phyloP scores from a whole-genome alignment of 2,888 invertebrate species.

The Lithodes maja region DNA sequence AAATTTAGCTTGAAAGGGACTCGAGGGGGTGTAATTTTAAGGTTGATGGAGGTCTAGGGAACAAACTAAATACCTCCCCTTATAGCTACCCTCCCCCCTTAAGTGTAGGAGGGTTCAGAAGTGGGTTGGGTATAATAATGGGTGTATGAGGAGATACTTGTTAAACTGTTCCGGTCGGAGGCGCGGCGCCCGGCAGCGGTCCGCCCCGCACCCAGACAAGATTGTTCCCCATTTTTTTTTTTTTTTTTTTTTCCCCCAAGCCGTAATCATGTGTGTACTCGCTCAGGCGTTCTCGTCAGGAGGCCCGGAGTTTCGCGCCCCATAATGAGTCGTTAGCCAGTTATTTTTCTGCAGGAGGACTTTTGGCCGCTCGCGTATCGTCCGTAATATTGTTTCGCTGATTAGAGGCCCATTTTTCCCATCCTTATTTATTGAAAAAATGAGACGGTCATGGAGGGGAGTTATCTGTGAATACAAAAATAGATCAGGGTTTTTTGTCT shows the following conservation, averaged over 20 bases:
- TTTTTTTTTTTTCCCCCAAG: too few relatives aligned
- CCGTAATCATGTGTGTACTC: slow-evolving; percentile 41
- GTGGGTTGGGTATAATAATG: too few relatives aligned
- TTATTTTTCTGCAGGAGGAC: neutral
- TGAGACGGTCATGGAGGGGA: neutral
- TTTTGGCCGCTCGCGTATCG: neutral
- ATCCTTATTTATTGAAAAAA: neutral
- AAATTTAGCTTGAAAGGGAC: too few relatives aligned
- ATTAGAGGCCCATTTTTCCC: neutral
- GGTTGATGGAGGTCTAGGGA: too few relatives aligned
- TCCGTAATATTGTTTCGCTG: neutral
- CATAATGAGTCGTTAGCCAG: neutral
- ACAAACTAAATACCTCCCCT: too few relatives aligned
- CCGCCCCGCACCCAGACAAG: slow-evolving; percentile 23
- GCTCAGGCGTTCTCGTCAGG: neutral
- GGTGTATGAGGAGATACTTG: too few relatives aligned
- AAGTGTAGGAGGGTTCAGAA: too few relatives aligned
- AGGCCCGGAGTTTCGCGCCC: neutral
- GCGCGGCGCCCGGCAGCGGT: slow-evolving; percentile 14
- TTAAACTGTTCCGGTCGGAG: slow-evolving; percentile 45
- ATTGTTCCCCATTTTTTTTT: slow-evolving; percentile 33
- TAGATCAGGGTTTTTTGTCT: neutral
- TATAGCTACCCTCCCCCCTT: too few relatives aligned
- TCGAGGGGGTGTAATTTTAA: too few relatives aligned
- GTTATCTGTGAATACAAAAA: neutral